Conservation (phyloP, 2,888 invertebrate species). For the Ectemnius lituratus region DNA sequence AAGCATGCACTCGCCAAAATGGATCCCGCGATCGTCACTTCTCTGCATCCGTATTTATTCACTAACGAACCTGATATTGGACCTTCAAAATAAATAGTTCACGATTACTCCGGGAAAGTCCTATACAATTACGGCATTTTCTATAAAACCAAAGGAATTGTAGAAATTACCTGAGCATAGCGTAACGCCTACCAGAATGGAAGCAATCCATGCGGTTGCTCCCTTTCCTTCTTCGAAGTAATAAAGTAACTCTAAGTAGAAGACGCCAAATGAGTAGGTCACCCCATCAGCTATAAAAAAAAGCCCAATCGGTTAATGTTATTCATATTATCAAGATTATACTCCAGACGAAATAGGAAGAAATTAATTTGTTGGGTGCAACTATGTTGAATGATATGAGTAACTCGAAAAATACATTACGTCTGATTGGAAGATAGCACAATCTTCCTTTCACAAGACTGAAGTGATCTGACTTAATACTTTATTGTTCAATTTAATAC, state of each 20-base stretch:
- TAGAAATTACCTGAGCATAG: constrained; percentile 89
- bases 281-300: constrained; percentile 93
- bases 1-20: constrained; percentile 88
- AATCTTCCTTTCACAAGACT: too few relatives aligned
- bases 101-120: neutral
- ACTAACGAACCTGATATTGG: constrained; percentile 97
- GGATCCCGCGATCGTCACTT: constrained; percentile 94
- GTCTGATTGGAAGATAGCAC: too few relatives aligned
- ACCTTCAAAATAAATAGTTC: constrained; percentile 81
- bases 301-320: neutral
- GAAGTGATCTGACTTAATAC: too few relatives aligned
- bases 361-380: too few relatives aligned
- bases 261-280: constrained; percentile 98
- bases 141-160: too few relatives aligned
- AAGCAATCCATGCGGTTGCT: constrained; percentile 95
- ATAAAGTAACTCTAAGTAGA: constrained; percentile 90
- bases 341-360: too few relatives aligned
- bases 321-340: neutral
- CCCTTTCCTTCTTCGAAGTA: constrained; percentile 92
- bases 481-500: too few relatives aligned
- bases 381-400: too few relatives aligned
- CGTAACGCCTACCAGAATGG: constrained; percentile 96
- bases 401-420: too few relatives aligned
- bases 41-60: constrained; percentile 95
- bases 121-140: constrained; percentile 42